phyloP scores from a whole-genome alignment of 2,113 vertebrate species.

The Triplophysa tibetana region DNA sequence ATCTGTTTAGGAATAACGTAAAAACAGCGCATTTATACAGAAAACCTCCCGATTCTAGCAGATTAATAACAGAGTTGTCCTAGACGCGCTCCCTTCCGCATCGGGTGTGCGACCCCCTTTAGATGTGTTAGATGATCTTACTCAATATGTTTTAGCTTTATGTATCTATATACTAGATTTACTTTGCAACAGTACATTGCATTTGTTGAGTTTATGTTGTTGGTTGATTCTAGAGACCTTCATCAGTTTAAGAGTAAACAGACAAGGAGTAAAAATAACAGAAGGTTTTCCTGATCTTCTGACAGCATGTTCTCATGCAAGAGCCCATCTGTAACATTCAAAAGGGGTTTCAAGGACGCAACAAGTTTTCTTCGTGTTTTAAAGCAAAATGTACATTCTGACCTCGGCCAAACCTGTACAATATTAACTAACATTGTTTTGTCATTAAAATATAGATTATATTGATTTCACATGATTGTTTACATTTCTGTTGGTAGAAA shows the following conservation, averaged over 20 bases:
- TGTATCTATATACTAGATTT: neutral
- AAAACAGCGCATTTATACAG: too few relatives aligned
- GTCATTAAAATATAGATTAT: neutral
- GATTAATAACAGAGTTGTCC: too few relatives aligned
- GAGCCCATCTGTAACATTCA: slow-evolving; percentile 1
- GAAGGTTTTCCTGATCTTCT: slow-evolving; percentile 15
- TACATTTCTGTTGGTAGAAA: neutral
- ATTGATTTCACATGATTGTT: slow-evolving; percentile 15
- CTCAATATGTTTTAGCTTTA: neutral
- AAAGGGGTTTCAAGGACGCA: neutral
- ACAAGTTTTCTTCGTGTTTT: slow-evolving; percentile 4
- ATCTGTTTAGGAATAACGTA: too few relatives aligned
- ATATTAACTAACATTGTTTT: neutral
- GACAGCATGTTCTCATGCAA: neutral
- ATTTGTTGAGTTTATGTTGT: neutral
- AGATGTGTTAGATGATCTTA: too few relatives aligned
- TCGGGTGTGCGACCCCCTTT: too few relatives aligned
- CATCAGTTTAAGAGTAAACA: slow-evolving; percentile 30
- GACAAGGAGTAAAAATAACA: slow-evolving; percentile 14
- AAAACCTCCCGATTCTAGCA: too few relatives aligned
- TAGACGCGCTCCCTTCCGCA: too few relatives aligned
- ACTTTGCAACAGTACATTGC: neutral
- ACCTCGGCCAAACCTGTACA: neutral
- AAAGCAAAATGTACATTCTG: neutral
- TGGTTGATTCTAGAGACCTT: slow-evolving; percentile 24